These are phyloP conservation scores for Rhinoraja longicauda DNA, from an alignment of 2,797 vertebrate genomes.

Conservation along the genomic window DNA sequence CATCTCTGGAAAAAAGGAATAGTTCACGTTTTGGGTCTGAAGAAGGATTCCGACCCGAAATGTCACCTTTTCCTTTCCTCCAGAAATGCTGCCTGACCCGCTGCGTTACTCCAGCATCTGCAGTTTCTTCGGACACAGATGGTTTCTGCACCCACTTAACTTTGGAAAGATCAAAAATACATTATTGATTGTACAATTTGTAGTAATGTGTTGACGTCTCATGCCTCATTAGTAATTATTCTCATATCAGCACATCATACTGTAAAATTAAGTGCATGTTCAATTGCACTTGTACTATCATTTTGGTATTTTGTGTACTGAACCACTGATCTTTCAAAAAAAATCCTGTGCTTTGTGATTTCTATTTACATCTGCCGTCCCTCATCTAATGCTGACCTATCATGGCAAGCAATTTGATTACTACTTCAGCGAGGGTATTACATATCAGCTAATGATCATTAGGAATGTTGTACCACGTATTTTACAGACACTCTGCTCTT, in stretches of 20 bases:
- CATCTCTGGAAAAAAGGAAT: too few relatives aligned
- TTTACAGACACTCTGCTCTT: slow-evolving; percentile 6
- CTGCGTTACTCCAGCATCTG: too few relatives aligned
- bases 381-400: slow-evolving; percentile 10
- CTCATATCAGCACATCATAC: neutral
- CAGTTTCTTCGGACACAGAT: too few relatives aligned
- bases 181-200: neutral
- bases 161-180: neutral
- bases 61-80: too few relatives aligned
- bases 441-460: slow-evolving; percentile 9
- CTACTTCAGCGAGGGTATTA: neutral
- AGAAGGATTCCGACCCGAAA: too few relatives aligned
- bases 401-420: slow-evolving; percentile 17
- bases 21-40: too few relatives aligned
- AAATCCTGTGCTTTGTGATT: neutral
- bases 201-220: neutral
- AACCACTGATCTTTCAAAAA: neutral
- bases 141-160: neutral
- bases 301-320: neutral
- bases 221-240: neutral
- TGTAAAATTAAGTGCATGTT: neutral
- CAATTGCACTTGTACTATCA: too few relatives aligned
- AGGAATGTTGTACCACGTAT: neutral
- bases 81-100: too few relatives aligned
- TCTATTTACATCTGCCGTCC: neutral